Evolutionary conservation across 1,140 invertebrate species (phyloP), one percentile per base, ranked within the genome.

Genomic region (Mercenaria mercenaria): DNA sequence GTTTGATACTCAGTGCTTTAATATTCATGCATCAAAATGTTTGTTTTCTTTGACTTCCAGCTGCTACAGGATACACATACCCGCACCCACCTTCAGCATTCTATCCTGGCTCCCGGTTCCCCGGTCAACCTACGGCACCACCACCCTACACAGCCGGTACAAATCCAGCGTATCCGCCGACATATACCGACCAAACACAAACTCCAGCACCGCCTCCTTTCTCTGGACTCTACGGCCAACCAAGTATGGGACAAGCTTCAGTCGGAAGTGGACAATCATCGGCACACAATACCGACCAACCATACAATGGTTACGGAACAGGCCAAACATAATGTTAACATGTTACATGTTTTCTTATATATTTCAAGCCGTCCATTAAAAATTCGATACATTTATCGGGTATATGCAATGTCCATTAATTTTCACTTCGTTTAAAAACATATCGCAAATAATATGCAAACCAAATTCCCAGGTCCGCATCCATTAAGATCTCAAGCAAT

Each of bases 111-210:
- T 82, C 56, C 56, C 61, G 56, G 8, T 64, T 67, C 3, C 80
- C 80, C 1, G 80, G 80, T 10, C 41, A 56, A 10, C 32, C 34
- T 10, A 39, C 23, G n/a, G 50, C 50, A 10, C 80, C 80, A n/a
- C 80, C 80, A 20, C 80, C 80, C 11, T 82, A 82, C 39, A 82
- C 80, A 41, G 50, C 56, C 23, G 80, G 56, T 6, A 41, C 52
- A 10, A 56, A 82, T 18, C 80, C 80, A 0, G 80, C 80, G n/a
- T 82, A 82, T n/a, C 29, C 56, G n/a, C 80, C 80, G 0, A 52
- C 80, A 18, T 34, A 41, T 10, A 67, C 26, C 13, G 52, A 67
- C 39, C 56, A 56, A 41, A 1, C 79, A 37, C 34, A 52, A 37
- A n/a, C 6, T 18, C 18, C 76, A 13, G n/a, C n/a, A n/a, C 26